Conservation (phyloP, 2,888 invertebrate species). For the Xylophagus ater region DNA sequence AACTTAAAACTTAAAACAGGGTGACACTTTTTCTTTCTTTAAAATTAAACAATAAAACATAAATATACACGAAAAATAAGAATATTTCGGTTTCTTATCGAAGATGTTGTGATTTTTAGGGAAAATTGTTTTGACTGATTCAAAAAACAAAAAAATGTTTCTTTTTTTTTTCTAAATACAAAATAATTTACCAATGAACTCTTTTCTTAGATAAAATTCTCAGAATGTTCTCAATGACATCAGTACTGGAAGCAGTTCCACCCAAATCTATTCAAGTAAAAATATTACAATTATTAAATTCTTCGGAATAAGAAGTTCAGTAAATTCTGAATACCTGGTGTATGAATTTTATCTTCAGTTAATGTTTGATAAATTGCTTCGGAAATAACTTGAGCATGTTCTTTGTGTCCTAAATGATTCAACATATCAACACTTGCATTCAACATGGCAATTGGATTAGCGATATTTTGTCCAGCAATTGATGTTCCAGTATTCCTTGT, state of each 20-base stretch:
- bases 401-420: constrained; percentile 66
- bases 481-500: constrained; percentile 87
- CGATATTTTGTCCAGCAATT: constrained; percentile 85
- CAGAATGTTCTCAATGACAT: constrained; percentile 67
- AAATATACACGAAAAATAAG: too few species aligned
- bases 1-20: too few species aligned
- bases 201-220: constrained; percentile 52
- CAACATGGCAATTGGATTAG: constrained; percentile 89
- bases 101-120: too few species aligned
- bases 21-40: too few species aligned
- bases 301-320: not conserved
- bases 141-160: not conserved
- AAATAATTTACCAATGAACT: constrained; percentile 35
- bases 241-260: constrained; percentile 63
- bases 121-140: too few species aligned
- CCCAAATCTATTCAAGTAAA: constrained; percentile 54
- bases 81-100: too few species aligned
- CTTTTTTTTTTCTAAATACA: not conserved
- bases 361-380: constrained; percentile 64
- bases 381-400: constrained; percentile 61
- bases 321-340: constrained; percentile 41
- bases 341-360: constrained; percentile 52
- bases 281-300: not conserved
- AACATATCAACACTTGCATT: constrained; percentile 84
- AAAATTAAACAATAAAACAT: too few species aligned